Evolutionary conservation across 2,888 invertebrate species (phyloP), one percentile per base, ranked within the genome.

Genomic region (Platycnemis pennipes): DNA sequence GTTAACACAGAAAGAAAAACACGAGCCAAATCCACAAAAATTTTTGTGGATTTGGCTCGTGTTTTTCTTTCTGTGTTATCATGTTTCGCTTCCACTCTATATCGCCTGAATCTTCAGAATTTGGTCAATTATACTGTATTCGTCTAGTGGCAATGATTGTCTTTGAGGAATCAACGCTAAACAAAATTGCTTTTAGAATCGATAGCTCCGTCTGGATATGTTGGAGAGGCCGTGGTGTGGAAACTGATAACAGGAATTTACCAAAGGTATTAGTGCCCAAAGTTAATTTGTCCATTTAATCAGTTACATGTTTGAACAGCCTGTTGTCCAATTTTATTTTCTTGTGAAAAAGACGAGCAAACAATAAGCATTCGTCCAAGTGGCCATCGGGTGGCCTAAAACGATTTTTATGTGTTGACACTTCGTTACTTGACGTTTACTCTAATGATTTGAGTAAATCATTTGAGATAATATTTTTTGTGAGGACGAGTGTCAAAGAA

Each of bases 381-480:
- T 77, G 77, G 77, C 77, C 37, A 77, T n/a, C 31, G 37, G 13
- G 13, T 77, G 77, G 77, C 13, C 77, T 0, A 77, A 77, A 77
- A 77, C 26, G 37, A 77, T 26, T 37, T 77, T 77, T 37, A 77
- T 37, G 31, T 77, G 77, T n/a, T 77, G 11, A 77, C 37, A 37
- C 11, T 37, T 31, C 16, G 77, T 8, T 77, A 37, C 77, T 7
- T 26, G 11, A 37, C 8, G 37, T 77, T 77, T 77, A 16, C 77
- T 13, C 37, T 0, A 22, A 11, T 77, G 31, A 2, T n/a, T 69
- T 31, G 5, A 37, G 4, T 13, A 31, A 37, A 77, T 37, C 37
- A 37, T 13, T 77, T 77, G 77, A 77, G 77, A 16, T 77, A 77
- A 77, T 37, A 77, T 77, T 77, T 77, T 77, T 77, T 77, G 11